Evolutionary conservation across 1,140 invertebrate species (phyloP), one percentile per base, ranked within the genome.

Genomic region (Cyclargus thomasi): DNA sequence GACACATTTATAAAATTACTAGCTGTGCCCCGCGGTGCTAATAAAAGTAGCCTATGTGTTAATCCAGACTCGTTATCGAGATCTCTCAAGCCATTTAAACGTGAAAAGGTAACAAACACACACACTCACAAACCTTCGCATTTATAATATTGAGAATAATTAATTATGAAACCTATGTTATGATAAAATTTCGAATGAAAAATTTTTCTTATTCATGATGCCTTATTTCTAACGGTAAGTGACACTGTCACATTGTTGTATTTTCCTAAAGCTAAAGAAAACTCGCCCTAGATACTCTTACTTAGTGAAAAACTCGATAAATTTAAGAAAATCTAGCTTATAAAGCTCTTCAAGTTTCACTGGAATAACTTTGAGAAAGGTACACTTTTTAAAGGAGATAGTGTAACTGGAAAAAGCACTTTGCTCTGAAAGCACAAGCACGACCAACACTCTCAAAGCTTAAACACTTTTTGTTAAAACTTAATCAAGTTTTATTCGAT

Each of bases 341-440:
- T 22, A 59, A 62, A 59, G 21, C 35, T 23, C 22, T 6, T 16
- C 53, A 14, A 36, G 10, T 20, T 67, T 10, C 57, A 7, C n/a
- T n/a, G 55, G 57, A 64, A 36, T 35, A 36, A 39, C 14, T 64
- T 59, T 47, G 53, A 67, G 64, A 69, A 72, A 64, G 64, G 67
- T 68, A 69, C 70, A 65, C 72, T 73, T 74, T 76, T 77, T 74
- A 71, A 67, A 71, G 73, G 72, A 69, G 70, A 75, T 70, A 74
- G 66, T 67, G 63, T 59, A 18, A 70, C 72, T 67, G 72, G 73
- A 68, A 73, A 71, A 70, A 74, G 71, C 74, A 69, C 67, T 75
- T 63, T 70, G 65, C 66, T 74, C 68, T 70, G 62, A 70, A 72
- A 74, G 64, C 23, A 16, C 59, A 63, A 57, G 35, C 53, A 69